Conservation (phyloP, 2,113 vertebrate genomes). For the Melierax canorus region DNA sequence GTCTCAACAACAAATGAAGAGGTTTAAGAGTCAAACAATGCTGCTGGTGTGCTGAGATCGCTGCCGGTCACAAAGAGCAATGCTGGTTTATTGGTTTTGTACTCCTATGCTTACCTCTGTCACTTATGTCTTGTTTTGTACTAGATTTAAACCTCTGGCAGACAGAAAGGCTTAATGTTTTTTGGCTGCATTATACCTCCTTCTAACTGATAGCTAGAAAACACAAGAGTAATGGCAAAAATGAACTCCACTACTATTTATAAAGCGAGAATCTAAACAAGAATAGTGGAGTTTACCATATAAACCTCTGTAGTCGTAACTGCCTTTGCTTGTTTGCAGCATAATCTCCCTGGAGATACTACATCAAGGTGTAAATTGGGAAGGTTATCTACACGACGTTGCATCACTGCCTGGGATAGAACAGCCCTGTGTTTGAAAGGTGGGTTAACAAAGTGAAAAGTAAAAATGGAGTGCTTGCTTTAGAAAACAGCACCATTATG, state of each 20-base stretch:
- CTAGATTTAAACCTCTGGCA: neutral
- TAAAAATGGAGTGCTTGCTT: neutral
- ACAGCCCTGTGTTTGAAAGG: neutral
- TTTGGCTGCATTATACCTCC: neutral
- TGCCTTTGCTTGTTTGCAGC: neutral
- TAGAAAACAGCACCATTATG: neutral
- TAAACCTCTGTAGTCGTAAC: neutral
- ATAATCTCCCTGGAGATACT: neutral
- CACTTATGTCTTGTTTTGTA: neutral
- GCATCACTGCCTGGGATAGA: neutral
- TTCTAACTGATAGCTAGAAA: neutral
- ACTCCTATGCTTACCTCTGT: neutral
- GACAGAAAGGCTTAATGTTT: neutral
- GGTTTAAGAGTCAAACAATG: neutral
- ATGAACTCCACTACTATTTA: neutral
- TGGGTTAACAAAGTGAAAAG: neutral
- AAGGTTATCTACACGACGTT: neutral
- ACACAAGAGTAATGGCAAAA: neutral
- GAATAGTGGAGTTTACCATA: neutral
- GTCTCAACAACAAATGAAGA: neutral
- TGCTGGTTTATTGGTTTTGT: neutral
- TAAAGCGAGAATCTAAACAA: neutral
- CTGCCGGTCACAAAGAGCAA: neutral
- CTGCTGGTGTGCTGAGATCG: neutral
- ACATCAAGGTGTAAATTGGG: neutral